phyloP scores from a whole-genome alignment of 2,113 vertebrate species.

The Mobula birostris region DNA sequence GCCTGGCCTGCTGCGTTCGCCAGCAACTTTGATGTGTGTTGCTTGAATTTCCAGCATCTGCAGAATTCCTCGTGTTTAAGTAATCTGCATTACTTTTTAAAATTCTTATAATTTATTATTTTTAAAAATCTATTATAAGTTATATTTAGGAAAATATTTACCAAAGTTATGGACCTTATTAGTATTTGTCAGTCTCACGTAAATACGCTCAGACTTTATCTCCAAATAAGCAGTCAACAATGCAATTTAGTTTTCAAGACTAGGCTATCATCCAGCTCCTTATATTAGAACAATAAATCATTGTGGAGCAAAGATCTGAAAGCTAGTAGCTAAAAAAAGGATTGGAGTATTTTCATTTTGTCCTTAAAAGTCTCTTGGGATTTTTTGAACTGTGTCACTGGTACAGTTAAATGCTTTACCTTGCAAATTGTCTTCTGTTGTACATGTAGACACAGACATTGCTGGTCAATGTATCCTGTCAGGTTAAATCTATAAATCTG shows the following conservation, averaged over 20 bases:
- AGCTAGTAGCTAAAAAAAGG: slow-evolving; percentile 41
- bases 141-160: not conserved
- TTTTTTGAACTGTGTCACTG: slow-evolving; percentile 39
- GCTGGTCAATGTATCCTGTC: slow-evolving; percentile 40
- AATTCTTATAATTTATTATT: not conserved
- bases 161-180: not conserved
- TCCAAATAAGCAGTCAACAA: slow-evolving; percentile 27
- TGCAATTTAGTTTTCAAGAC: slow-evolving; percentile 35
- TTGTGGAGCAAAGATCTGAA: slow-evolving; percentile 38
- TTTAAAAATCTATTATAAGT: not conserved
- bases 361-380: slow-evolving; percentile 40
- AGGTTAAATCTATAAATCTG: slow-evolving; percentile 39
- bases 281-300: slow-evolving; percentile 43
- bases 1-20: no score
- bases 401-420: slow-evolving; percentile 37
- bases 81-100: not conserved
- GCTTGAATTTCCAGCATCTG: no score
- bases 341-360: slow-evolving; percentile 43
- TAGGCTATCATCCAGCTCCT: slow-evolving; percentile 24
- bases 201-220: not conserved
- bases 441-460: slow-evolving; percentile 37
- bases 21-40: no score
- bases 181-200: not conserved
- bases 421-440: slow-evolving; percentile 38
- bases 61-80: no score